Conservation (phyloP, 1,140 invertebrate species). For the Drosophila chauvacae region DNA sequence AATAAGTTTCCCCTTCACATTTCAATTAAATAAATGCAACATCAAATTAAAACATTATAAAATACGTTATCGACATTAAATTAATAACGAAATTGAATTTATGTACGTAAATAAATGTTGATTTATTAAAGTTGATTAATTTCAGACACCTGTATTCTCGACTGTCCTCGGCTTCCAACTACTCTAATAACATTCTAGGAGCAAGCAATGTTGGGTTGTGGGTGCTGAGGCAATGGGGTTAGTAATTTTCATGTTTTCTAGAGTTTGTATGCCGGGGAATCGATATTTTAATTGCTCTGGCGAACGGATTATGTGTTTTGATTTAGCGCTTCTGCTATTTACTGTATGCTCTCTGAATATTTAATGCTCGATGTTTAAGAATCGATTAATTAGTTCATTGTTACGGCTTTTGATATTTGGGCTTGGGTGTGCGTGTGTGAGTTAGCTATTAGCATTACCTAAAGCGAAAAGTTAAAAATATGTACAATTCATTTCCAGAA, state of each 20-base stretch:
- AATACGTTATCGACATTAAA: background rate
- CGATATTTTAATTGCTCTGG: constrained; percentile 47
- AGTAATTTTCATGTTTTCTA: constrained; percentile 34
- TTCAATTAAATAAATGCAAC: background rate
- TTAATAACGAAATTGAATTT: background rate
- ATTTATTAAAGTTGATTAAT: too few species aligned
- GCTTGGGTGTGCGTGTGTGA: constrained; percentile 58
- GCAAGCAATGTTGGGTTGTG: constrained; percentile 27
- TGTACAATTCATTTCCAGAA: constrained; percentile 27
- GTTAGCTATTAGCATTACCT: constrained; percentile 42
- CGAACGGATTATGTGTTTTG: constrained; percentile 49
- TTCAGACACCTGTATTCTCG: background rate
- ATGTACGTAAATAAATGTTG: background rate
- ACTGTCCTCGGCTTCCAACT: constrained; percentile 18
- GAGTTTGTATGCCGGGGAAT: constrained; percentile 23
- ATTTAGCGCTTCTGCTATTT: constrained; percentile 43
- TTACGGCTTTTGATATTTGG: constrained; percentile 78
- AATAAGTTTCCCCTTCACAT: background rate
- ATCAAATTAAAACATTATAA: background rate
- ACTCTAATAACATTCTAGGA: constrained; percentile 26
- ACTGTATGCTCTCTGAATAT: constrained; percentile 59
- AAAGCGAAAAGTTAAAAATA: constrained; percentile 33
- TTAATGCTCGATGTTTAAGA: constrained; percentile 50
- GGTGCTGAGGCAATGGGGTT: constrained; percentile 21
- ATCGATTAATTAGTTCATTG: constrained; percentile 42